Conservation (phyloP, 2,888 invertebrate species). For the Phengaris alcon region DNA sequence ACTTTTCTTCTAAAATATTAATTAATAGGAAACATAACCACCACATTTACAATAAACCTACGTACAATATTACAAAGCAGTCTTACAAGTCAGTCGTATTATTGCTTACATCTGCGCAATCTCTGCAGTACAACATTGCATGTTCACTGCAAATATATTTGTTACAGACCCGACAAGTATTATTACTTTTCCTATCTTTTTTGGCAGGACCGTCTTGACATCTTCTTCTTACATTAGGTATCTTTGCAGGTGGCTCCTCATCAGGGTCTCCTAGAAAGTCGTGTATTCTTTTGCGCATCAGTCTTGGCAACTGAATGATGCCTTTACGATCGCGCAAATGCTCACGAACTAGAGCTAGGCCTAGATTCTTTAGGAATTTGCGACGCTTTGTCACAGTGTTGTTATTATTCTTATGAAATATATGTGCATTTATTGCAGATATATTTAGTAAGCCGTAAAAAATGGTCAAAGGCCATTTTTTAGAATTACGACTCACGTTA, state of each 20-base stretch:
- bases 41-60: no score
- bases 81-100: no score
- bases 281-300: not conserved
- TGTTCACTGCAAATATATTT: no score
- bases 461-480: slow-evolving; percentile 29
- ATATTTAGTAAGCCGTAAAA: no score
- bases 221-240: not conserved
- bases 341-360: not conserved
- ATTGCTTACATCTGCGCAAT: no score
- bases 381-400: not conserved
- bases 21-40: no score
- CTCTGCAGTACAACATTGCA: no score
- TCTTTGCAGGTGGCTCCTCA: not conserved
- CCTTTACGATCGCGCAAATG: not conserved
- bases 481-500: slow-evolving; percentile 32
- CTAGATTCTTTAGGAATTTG: not conserved
- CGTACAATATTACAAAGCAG: no score
- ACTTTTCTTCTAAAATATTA: no score
- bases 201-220: not conserved
- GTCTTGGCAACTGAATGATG: not conserved
- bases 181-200: not conserved
- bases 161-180: no score
- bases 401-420: not conserved
- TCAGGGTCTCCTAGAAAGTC: not conserved
- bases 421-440: no score